Evolutionary conservation across 1,140 invertebrate genomes (phyloP), one percentile per base, ranked within the genome.

Genomic region (Megalonaias nervosa): DNA sequence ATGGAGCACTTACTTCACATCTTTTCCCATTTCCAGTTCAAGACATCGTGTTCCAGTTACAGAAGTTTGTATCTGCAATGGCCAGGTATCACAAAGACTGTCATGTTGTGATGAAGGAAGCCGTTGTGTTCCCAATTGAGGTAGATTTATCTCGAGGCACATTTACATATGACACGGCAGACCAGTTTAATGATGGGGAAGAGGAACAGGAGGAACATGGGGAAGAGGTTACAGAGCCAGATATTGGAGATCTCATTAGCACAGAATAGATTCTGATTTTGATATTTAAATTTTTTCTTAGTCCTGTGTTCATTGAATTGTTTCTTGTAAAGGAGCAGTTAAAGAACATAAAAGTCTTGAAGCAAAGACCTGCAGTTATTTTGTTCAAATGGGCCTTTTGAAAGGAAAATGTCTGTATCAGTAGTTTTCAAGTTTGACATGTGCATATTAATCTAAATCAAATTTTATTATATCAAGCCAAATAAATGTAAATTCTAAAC

Each of bases 111-210:
- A 92, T 97, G 80, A 91, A 98, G 61, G 93, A 94, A 56, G 93
- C 94, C 1, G 93, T 94, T 0, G 92, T 99, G 12, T 99, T 99
- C 91, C 98, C 98, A 0, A 97, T 99, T 15, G 98, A 99, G 92
- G 96, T 99, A 21, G 97, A 99, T 91, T 92, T 99, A 19, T 95
- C 96, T 3, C 94, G 96, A 85, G 96, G 95, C 67, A 97, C 97
- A 57, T 98, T 99, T 88, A 91, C 89, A 17, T 91, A 92, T 74
- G 87, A 91, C 77, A 89, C 84, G 0, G 78, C 86, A 11, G 84
- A 85, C 69, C 85, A 89, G 67, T 89, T 90, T 61, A 88, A 90
- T 73, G 88, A 91, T 83, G 89, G 81, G 0, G 82, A 85, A 14
- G 87, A 87, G 57, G 89, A 89, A n/a, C 89, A 91, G 1, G 89